Percentiles rank a stretch among this genome's conserved stretches.
These are phyloP conservation scores for Agonopterix alstromeriana DNA, from an alignment of 2,888 invertebrate genomes.

Conservation along the genomic window DNA sequence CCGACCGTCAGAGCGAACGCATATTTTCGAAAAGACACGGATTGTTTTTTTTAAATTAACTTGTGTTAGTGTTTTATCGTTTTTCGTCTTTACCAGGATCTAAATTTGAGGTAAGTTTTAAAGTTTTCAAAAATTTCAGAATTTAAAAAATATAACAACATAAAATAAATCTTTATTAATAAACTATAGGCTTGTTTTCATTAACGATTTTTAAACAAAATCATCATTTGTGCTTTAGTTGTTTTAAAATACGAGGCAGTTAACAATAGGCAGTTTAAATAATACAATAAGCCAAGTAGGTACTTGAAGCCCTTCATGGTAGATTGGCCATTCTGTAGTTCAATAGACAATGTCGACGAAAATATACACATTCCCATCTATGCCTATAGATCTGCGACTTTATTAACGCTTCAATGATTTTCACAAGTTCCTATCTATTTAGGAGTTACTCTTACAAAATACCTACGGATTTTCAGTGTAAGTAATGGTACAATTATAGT, in stretches of 20 bases:
- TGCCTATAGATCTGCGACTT: neutral
- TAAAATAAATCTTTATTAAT: neutral
- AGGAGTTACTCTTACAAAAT: too few relatives aligned
- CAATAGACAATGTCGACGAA: neutral
- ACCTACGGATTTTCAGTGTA: too few relatives aligned
- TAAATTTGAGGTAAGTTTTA: conserved; percentile 55
- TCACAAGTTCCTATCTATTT: too few relatives aligned
- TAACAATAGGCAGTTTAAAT: conserved; percentile 17
- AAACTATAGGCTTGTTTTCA: too few relatives aligned
- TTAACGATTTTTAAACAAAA: neutral
- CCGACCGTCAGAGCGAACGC: conserved; percentile 60
- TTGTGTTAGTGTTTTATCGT: conserved; percentile 48
- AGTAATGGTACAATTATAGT: too few relatives aligned
- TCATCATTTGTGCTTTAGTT: neutral
- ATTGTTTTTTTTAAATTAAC: conserved; percentile 26
- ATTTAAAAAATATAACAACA: neutral
- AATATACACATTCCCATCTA: neutral
- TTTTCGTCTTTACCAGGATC: conserved; percentile 47
- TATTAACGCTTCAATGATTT: neutral
- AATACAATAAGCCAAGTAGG: conserved; percentile 15
- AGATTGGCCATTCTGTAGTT: conserved; percentile 28
- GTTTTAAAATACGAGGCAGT: neutral
- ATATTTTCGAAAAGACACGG: conserved; percentile 37
- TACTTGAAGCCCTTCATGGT: conserved; percentile 20
- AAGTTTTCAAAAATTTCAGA: neutral